phyloP scores from a whole-genome alignment of 2,888 invertebrate species.

The Apamea sordens region DNA sequence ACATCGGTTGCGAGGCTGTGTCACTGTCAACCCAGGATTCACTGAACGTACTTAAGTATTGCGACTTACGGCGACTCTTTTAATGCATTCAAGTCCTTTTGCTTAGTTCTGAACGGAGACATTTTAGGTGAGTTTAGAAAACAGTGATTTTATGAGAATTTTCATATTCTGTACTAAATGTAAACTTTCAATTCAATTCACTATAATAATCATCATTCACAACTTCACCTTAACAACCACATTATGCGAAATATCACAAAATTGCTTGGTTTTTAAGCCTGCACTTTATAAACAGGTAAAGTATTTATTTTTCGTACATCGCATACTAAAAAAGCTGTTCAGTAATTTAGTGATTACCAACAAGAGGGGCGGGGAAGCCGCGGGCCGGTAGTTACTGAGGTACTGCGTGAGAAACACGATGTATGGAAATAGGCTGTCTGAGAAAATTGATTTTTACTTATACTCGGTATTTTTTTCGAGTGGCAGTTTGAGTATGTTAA shows the following conservation, averaged over 20 bases:
- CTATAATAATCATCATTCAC: not conserved
- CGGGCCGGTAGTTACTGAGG: constrained; percentile 66
- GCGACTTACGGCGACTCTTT: no score
- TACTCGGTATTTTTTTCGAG: constrained; percentile 24
- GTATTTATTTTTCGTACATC: constrained; percentile 85
- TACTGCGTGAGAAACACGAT: constrained; percentile 60
- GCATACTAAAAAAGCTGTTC: constrained; percentile 76
- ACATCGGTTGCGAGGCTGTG: not conserved
- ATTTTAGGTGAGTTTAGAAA: not conserved
- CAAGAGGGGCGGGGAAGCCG: constrained; percentile 71
- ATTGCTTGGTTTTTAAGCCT: constrained; percentile 68
- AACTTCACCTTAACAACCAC: constrained; percentile 50
- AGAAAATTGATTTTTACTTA: constrained; percentile 62
- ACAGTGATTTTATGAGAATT: not conserved
- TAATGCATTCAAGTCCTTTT: not conserved
- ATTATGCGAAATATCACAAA: constrained; percentile 73
- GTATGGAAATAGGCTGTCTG: constrained; percentile 49
- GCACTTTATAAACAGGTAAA: constrained; percentile 70
- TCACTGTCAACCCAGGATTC: not conserved
- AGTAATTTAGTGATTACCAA: constrained; percentile 87
- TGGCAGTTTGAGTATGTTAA: constrained; percentile 23
- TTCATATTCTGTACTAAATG: not conserved
- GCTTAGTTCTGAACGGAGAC: not conserved
- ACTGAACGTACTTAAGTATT: not conserved
- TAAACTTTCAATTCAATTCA: not conserved